Base-by-base conservation (phyloP, 1,140 invertebrate species). In the Hyphantria cunea region DNA sequence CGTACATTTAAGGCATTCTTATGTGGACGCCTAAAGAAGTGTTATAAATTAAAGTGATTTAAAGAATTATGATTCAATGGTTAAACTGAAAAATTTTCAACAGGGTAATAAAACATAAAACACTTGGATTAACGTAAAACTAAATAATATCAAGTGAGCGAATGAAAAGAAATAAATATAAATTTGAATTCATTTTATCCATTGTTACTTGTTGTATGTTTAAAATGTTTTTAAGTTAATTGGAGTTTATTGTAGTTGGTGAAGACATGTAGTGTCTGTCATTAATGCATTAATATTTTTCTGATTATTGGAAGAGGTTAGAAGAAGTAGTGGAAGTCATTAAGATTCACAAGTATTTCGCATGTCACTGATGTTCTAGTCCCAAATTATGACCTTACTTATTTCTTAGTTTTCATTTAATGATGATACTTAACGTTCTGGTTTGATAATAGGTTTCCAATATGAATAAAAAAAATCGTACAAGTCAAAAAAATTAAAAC, bases 11-110 rank as follows among this genome's bases (percentile, higher is more conserved):
- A 77, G 78, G 80, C 76, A 85, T 85, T 86, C 80, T 84, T 77
- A 73, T 74, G 76, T 82, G 82, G 82, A 81, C 80, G 86, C 68
- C 59, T 72, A 78, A 84, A 83, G 74, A 82, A 89, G 84, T 79
- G 84, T n/a, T n/a, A n/a, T n/a, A n/a, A n/a, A n/a, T n/a, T n/a
- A n/a, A 78, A 78, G 6, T 17, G 47, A 49, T 45, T 51, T 71
- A 74, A 68, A 70, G 59, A 51, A 68, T 50, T 39, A 61, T 55
- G 47, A 64, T 51, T 76, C 67, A 76, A 64, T 67, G 74, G 48
- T 74, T 71, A 61, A 70, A 74, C 56, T 60, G 65, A 68, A 74
- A 74, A 76, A 72, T 71, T 68, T 73, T 68, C 66, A 64, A 58
- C 58, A 68, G 68, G 67, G 69, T 65, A 80, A 80, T 86, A 84